These are phyloP conservation scores for Pocillopora grandis DNA, from an alignment of 92 coral and sea anemone species.

Conservation along the genomic window DNA sequence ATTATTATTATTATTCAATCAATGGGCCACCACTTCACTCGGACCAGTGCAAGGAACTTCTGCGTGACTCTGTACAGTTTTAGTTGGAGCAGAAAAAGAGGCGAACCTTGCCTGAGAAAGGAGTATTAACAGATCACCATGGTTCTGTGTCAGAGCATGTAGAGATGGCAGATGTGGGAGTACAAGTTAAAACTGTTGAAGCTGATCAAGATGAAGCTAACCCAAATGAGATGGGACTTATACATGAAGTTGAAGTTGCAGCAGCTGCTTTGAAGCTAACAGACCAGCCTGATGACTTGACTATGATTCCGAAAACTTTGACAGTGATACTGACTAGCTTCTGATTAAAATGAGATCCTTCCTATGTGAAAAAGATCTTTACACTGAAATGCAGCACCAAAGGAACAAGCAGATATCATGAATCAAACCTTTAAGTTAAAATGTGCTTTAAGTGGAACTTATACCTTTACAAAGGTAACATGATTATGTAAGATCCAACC, in stretches of 20 bases:
- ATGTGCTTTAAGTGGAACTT: slow-evolving; percentile 12
- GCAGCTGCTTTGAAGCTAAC: slow-evolving; percentile 28
- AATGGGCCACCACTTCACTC: slow-evolving; percentile 27
- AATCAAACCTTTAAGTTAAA: slow-evolving; percentile 24
- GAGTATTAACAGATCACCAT: slow-evolving; percentile 19
- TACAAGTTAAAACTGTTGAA: slow-evolving; percentile 34
- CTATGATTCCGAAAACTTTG: slow-evolving; percentile 27
- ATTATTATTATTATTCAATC: too few species aligned
- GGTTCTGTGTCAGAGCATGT: slow-evolving; percentile 23
- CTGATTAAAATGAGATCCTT: slow-evolving; percentile 16
- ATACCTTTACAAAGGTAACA: not conserved
- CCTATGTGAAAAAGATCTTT: slow-evolving; percentile 9
- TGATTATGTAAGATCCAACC: slow-evolving; percentile 20
- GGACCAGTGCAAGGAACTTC: slow-evolving; percentile 31
- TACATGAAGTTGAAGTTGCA: slow-evolving; percentile 25
- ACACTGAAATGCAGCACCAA: slow-evolving; percentile 1
- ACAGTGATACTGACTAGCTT: slow-evolving; percentile 25
- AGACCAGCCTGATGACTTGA: slow-evolving; percentile 31
- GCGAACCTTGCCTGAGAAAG: slow-evolving; percentile 25
- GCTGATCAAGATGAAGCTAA: slow-evolving; percentile 26
- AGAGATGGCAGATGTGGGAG: slow-evolving; percentile 33
- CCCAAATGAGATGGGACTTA: slow-evolving; percentile 28
- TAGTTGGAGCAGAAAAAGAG: slow-evolving; percentile 33
- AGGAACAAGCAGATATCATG: slow-evolving; percentile 11
- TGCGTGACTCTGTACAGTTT: slow-evolving; percentile 25